These are phyloP conservation scores for Rana temporaria DNA, from an alignment of 2,113 vertebrate species.

Conservation along the genomic window DNA sequence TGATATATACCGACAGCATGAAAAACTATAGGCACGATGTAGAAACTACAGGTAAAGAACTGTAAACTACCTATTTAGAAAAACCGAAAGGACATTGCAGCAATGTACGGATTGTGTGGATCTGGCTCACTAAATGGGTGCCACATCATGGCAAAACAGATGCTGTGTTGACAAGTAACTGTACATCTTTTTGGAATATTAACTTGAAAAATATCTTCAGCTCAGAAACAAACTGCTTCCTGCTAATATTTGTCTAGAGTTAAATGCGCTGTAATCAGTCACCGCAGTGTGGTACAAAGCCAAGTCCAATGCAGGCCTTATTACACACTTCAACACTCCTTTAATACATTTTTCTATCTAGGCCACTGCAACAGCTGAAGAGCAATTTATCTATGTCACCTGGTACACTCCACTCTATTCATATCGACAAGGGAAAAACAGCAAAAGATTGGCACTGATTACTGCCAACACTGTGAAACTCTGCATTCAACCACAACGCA, in stretches of 20 bases:
- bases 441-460: not conserved
- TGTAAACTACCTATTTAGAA: no score
- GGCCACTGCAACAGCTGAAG: not conserved
- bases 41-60: no score
- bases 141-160: no score
- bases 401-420: not conserved
- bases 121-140: no score
- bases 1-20: no score
- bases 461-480: not conserved
- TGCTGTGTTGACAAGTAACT: no score
- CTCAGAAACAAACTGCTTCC: not conserved
- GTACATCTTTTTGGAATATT: no score
- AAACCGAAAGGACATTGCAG: no score
- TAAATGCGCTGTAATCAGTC: constrained; percentile 1
- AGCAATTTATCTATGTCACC: constrained; percentile 8
- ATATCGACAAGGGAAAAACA: constrained; percentile 11
- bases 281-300: not conserved
- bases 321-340: constrained; percentile 26
- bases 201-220: not conserved
- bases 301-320: not conserved
- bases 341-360: constrained; percentile 4
- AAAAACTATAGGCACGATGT: no score
- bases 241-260: not conserved
- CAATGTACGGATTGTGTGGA: no score
- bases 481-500: not conserved